These are phyloP conservation scores for Holacanthella duospinosa DNA, from an alignment of 2,888 invertebrate genomes.

Conservation along the genomic window DNA sequence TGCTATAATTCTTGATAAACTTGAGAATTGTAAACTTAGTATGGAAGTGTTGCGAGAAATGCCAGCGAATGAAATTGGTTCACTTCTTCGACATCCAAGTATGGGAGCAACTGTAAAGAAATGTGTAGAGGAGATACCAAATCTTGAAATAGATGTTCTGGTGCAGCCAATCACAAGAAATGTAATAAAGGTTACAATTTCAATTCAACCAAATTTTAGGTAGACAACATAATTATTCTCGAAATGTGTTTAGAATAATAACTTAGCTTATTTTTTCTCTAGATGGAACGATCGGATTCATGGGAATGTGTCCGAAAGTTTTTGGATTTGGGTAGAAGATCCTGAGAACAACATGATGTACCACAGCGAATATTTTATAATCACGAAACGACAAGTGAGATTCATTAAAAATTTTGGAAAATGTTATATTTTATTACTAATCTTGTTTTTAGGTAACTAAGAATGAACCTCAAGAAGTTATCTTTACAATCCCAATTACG, in stretches of 20 bases:
- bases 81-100: conserved; percentile 50
- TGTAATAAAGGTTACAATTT: conserved; percentile 69
- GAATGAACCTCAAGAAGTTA: conserved; percentile 66
- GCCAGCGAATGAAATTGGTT: conserved; percentile 75
- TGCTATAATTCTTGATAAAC: conserved; percentile 65
- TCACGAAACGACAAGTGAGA: conserved; percentile 65
- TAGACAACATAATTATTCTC: conserved; percentile 27
- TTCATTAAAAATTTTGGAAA: background rate
- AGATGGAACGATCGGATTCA: conserved; percentile 86
- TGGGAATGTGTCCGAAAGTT: conserved; percentile 75
- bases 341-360: conserved; percentile 87
- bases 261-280: conserved; percentile 36
- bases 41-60: conserved; percentile 73
- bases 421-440: conserved; percentile 6
- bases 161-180: conserved; percentile 94
- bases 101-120: conserved; percentile 66
- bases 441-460: conserved; percentile 52
- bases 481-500: conserved; percentile 88
- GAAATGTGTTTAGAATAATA: background rate
- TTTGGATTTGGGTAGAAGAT: conserved; percentile 98
- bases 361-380: conserved; percentile 83
- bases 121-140: conserved; percentile 75
- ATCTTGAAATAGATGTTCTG: conserved; percentile 66
- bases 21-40: conserved; percentile 61
- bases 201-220: conserved; percentile 58